A percentile compares a stretch with the other conserved stretches of the same genome.
Evolutionary conservation across 2,797 vertebrate genomes (phyloP).

Genomic region (Columba guinea): DNA sequence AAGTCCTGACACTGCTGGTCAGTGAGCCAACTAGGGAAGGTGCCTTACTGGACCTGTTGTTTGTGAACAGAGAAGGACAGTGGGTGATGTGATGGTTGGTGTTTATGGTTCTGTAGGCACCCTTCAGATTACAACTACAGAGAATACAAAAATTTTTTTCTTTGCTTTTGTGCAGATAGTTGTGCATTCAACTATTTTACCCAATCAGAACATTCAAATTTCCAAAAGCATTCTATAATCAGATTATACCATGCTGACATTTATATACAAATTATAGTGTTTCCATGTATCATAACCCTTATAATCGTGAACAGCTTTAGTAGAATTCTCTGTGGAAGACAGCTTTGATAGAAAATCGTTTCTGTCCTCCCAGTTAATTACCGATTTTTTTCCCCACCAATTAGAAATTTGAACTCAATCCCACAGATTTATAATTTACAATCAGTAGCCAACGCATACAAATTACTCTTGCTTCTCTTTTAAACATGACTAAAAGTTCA

Average conservation of each 20-base stretch:
- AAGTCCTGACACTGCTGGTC: too few species aligned
- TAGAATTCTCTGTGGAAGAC: constrained; percentile 65
- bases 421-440: constrained; percentile 73
- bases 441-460: constrained; percentile 66
- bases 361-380: constrained; percentile 71
- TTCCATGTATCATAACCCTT: constrained; percentile 58
- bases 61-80: too few species aligned
- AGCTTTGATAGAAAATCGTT: constrained; percentile 70
- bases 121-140: background rate
- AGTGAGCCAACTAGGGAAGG: too few species aligned
- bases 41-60: too few species aligned
- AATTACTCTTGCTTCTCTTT: constrained; percentile 64
- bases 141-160: background rate
- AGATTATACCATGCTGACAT: constrained; percentile 63
- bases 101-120: background rate
- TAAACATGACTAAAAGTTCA: constrained; percentile 62
- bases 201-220: constrained; percentile 10
- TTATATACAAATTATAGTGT: constrained; percentile 69
- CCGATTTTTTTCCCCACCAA: constrained; percentile 65
- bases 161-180: background rate
- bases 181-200: constrained; percentile 11
- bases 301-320: constrained; percentile 64
- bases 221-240: constrained; percentile 56
- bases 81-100: background rate
- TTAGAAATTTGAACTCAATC: constrained; percentile 74